A percentile compares a stretch with the other conserved stretches of the same genome.
Conservation (phyloP, 2,113 vertebrate genomes). For the Lynx canadensis region DNA sequence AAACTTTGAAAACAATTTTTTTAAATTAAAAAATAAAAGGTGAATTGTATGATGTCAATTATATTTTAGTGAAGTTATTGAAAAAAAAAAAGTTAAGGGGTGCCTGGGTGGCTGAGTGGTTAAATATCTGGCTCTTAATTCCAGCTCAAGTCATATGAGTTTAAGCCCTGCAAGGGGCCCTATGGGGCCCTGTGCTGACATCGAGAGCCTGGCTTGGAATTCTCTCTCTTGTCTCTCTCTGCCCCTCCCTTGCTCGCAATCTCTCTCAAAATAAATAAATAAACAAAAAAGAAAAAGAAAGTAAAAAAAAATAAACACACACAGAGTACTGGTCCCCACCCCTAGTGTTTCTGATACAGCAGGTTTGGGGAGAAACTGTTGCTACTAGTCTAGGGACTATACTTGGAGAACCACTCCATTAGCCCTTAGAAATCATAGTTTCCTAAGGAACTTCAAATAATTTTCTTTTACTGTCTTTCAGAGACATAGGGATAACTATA, state of each 20-base stretch:
- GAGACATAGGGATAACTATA: background rate
- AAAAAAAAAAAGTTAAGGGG: background rate
- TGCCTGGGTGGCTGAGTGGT: too few relatives aligned
- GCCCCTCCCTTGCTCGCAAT: too few relatives aligned
- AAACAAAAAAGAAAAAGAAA: background rate
- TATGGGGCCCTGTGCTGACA: too few relatives aligned
- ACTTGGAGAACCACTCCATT: background rate
- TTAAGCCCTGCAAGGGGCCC: too few relatives aligned
- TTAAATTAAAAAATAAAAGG: background rate
- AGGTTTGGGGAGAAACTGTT: background rate
- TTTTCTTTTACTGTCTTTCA: conserved; percentile 6
- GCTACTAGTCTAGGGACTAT: background rate
- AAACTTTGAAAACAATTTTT: too few relatives aligned
- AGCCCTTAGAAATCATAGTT: background rate
- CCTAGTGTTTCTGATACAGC: background rate
- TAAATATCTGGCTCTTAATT: too few relatives aligned
- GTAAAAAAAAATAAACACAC: background rate
- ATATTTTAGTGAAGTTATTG: background rate
- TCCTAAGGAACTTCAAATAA: background rate
- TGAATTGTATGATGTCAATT: background rate
- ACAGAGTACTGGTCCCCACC: background rate
- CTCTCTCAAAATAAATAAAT: too few relatives aligned
- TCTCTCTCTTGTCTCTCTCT: too few relatives aligned
- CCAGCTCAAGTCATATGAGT: too few relatives aligned
- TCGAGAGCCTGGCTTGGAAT: too few relatives aligned